phyloP scores from a whole-genome alignment of 1,140 invertebrate species.

The Calliphora vicina region DNA sequence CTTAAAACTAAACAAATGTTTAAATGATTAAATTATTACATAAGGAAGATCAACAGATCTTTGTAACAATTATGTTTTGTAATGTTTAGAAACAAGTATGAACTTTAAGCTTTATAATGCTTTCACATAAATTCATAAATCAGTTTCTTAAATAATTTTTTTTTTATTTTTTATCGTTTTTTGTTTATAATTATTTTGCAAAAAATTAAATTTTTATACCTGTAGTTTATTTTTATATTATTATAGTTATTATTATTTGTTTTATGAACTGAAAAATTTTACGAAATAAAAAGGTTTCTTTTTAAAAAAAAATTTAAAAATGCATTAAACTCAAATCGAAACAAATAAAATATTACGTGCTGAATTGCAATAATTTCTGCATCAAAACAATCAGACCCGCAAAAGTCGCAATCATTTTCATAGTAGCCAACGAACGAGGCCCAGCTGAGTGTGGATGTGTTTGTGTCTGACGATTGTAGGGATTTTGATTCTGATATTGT shows the following conservation, averaged over 20 bases:
- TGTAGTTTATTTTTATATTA: neutral
- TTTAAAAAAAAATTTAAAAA: slow-evolving; percentile 6
- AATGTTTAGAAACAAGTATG: too few species aligned
- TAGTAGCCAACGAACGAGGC: neutral
- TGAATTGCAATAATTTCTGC: slow-evolving; percentile 26
- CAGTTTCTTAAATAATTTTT: neutral
- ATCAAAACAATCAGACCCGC: neutral
- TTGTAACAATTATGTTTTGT: too few species aligned
- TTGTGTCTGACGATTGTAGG: slow-evolving; percentile 59
- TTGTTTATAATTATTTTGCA: neutral
- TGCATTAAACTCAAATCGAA: neutral
- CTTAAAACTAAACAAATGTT: too few species aligned
- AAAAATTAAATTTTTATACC: neutral
- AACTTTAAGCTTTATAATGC: too few species aligned
- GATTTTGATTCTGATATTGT: slow-evolving; percentile 57
- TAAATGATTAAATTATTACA: too few species aligned
- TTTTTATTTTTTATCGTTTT: neutral
- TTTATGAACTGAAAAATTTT: neutral
- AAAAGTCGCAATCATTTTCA: slow-evolving; percentile 4
- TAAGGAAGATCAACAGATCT: too few species aligned
- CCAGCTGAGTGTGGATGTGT: slow-evolving; percentile 55
- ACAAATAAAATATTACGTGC: slow-evolving; percentile 38
- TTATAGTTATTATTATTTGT: neutral
- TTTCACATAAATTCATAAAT: neutral
- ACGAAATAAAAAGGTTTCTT: neutral